Evolutionary conservation across 2,888 invertebrate genomes (phyloP).

Genomic region (Merodon equestris): DNA sequence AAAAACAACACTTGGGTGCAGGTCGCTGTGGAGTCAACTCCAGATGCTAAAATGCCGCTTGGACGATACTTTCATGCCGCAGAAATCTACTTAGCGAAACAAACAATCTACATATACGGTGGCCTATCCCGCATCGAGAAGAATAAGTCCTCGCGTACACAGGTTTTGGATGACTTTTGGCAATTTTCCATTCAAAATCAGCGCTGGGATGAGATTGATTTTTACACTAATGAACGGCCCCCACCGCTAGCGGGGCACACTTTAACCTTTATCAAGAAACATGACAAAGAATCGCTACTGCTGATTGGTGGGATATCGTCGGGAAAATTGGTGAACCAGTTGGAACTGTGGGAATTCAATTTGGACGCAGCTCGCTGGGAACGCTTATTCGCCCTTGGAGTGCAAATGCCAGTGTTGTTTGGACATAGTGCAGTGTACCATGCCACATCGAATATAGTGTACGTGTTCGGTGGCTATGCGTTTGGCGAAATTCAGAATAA

Average conservation of each 20-base stretch:
- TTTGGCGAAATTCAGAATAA: conserved; percentile 86
- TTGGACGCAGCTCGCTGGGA: conserved; percentile 87
- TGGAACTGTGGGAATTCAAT: conserved; percentile 89
- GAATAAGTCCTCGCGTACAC: conserved; percentile 78
- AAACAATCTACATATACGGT: conserved; percentile 93
- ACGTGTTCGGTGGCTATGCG: conserved; percentile 92
- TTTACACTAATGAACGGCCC: conserved; percentile 81
- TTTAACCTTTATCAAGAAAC: conserved; percentile 87
- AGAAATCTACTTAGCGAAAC: conserved; percentile 90
- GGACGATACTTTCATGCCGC: conserved; percentile 95
- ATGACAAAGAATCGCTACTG: conserved; percentile 86
- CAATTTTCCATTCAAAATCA: conserved; percentile 93
- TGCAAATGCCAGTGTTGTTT: conserved; percentile 85
- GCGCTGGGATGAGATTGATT: conserved; percentile 86
- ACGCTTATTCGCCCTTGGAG: conserved; percentile 84
- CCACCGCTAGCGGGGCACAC: conserved; percentile 94
- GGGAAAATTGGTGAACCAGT: conserved; percentile 74
- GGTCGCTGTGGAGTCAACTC: conserved; percentile 89
- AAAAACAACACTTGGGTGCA: conserved; percentile 94
- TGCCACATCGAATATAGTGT: conserved; percentile 88
- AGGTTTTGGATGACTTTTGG: conserved; percentile 92
- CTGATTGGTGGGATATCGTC: conserved; percentile 91
- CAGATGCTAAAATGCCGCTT: conserved; percentile 91
- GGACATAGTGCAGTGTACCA: conserved; percentile 95
- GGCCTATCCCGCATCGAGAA: conserved; percentile 82